phyloP scores from a whole-genome alignment of 1,140 invertebrate species.

The Zaprionus africanus region DNA sequence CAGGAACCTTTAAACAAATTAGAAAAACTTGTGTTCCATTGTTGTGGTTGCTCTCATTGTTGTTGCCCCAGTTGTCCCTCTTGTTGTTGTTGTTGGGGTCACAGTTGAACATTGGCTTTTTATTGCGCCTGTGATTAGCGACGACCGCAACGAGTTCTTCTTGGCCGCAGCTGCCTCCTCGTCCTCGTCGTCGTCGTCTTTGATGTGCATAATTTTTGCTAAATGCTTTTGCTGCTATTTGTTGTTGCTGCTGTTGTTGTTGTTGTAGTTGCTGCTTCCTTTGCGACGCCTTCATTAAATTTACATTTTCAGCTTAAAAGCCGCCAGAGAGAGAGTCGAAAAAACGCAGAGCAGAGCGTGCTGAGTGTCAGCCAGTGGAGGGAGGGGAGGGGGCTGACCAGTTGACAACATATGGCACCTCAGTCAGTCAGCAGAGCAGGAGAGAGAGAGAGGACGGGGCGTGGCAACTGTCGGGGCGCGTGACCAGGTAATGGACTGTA shows the following conservation, averaged over 20 bases:
- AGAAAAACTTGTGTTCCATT: conserved; percentile 49
- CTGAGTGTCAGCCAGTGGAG: conserved; percentile 32
- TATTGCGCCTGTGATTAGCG: conserved; percentile 61
- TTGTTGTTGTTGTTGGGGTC: conserved; percentile 7
- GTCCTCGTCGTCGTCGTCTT: conserved; percentile 29
- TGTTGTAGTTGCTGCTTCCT: conserved; percentile 16
- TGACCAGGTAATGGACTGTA: conserved; percentile 81
- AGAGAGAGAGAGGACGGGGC: not conserved
- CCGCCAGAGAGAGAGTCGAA: not conserved
- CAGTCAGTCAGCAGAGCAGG: conserved; percentile 28
- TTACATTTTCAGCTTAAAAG: conserved; percentile 69
- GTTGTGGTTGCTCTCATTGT: conserved; percentile 35
- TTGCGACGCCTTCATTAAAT: conserved; percentile 67
- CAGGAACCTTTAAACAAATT: conserved; percentile 74
- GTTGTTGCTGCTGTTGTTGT: conserved; percentile 4
- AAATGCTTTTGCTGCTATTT: conserved; percentile 62
- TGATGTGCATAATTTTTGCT: conserved; percentile 77
- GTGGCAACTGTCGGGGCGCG: conserved; percentile 42
- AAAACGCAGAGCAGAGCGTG: not conserved
- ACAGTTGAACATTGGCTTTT: conserved; percentile 30
- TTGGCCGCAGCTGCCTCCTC: conserved; percentile 10
- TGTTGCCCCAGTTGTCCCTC: conserved; percentile 6
- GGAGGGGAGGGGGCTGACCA: conserved; percentile 25
- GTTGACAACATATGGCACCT: conserved; percentile 80
- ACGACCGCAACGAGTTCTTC: not conserved